These are phyloP conservation scores for Numenius phaeopus DNA, from an alignment of 2,797 vertebrate species.

Conservation along the genomic window DNA sequence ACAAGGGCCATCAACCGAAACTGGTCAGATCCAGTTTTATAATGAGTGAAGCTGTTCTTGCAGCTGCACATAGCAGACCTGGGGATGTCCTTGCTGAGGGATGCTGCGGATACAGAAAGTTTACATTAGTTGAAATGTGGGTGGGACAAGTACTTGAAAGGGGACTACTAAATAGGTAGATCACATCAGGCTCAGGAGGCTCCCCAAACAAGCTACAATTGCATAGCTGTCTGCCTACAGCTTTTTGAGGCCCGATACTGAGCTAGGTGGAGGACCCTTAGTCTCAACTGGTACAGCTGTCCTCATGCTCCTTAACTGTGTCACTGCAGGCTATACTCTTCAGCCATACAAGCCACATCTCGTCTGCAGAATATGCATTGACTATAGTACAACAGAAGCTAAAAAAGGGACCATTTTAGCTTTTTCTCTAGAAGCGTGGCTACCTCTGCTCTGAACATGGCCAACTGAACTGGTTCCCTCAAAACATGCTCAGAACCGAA, in stretches of 20 bases:
- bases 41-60: background rate
- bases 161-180: background rate
- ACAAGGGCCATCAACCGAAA: rapidly evolving
- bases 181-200: rapidly evolving
- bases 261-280: background rate
- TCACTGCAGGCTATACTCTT: background rate
- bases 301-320: background rate
- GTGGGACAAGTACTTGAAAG: background rate
- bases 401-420: background rate
- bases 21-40: background rate
- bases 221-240: background rate
- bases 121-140: background rate
- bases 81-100: rapidly evolving
- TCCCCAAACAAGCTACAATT: background rate
- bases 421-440: background rate
- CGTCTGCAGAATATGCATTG: background rate
- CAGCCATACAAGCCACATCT: background rate
- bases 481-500: background rate
- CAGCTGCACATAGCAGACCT: background rate
- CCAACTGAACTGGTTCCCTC: background rate
- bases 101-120: background rate
- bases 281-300: background rate
- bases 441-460: background rate
- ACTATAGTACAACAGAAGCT: background rate
- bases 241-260: background rate